Percentiles rank a stretch among this genome's conserved stretches.
Conservation (phyloP, 2,888 invertebrate genomes). For the Eledone cirrhosa region DNA sequence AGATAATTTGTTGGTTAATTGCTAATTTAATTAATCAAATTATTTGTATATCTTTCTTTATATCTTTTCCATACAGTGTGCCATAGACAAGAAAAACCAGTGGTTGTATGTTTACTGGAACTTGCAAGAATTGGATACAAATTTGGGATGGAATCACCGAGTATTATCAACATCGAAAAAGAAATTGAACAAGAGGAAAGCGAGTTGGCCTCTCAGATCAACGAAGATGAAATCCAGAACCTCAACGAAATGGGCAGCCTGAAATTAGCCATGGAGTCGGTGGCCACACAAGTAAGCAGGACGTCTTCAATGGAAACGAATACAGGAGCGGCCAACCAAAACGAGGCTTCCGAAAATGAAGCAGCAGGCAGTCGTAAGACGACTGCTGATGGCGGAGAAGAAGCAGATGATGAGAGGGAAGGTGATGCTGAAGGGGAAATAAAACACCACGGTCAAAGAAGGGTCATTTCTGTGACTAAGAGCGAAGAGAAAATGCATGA, state of each 20-base stretch:
- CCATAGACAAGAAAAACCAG: constrained; percentile 84
- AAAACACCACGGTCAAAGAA: neutral
- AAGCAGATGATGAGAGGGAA: neutral
- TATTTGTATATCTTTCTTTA: neutral
- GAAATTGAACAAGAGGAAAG: constrained; percentile 84
- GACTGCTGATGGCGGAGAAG: no score
- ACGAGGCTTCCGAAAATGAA: no score
- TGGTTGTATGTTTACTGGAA: constrained; percentile 85
- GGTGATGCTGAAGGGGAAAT: neutral
- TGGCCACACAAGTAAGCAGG: no score
- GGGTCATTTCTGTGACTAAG: no score
- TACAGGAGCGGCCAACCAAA: no score
- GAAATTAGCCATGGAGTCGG: no score
- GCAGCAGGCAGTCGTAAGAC: no score
- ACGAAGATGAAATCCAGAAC: neutral
- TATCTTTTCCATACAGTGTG: constrained; percentile 72
- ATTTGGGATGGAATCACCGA: constrained; percentile 83
- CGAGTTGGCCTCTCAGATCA: constrained; percentile 24
- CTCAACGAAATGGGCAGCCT: no score
- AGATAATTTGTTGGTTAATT: no score
- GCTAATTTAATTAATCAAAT: no score
- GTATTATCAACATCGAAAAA: constrained; percentile 82
- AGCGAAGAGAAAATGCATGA: neutral
- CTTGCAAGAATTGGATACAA: constrained; percentile 80
- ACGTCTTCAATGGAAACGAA: no score